phyloP scores from a whole-genome alignment of 2,113 vertebrate genomes.

The Leptosomus discolor region DNA sequence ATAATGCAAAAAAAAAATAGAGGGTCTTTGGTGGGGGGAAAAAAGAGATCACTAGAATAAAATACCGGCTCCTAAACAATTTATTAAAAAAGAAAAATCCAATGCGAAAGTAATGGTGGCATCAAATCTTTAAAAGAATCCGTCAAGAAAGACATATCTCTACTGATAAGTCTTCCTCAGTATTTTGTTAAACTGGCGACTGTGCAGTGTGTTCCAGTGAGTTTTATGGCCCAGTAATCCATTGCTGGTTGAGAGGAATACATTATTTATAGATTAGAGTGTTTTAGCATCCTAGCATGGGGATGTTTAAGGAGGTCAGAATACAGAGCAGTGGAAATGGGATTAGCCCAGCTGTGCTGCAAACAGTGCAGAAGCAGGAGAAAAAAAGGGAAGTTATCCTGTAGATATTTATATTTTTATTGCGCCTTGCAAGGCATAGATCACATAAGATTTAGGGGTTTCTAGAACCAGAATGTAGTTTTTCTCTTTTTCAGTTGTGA shows the following conservation, averaged over 20 bases:
- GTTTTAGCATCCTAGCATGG: slow-evolving; percentile 20
- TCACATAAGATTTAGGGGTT: not conserved
- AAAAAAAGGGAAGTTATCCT: not conserved
- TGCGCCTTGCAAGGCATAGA: not conserved
- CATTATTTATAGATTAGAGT: slow-evolving; percentile 60
- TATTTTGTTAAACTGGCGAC: not conserved
- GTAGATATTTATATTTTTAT: not conserved
- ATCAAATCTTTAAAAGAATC: not conserved
- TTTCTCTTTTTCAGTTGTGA: not conserved
- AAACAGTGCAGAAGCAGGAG: not conserved
- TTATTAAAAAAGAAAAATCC: not conserved
- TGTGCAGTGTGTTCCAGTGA: not conserved
- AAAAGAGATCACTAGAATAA: not conserved
- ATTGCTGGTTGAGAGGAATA: slow-evolving; percentile 39
- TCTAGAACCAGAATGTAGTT: not conserved
- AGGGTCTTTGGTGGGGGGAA: not conserved
- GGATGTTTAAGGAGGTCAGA: slow-evolving; percentile 35
- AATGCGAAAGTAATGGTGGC: not conserved
- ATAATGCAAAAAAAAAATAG: not conserved
- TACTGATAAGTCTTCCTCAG: not conserved
- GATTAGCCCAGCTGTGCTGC: slow-evolving; percentile 25
- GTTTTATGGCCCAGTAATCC: slow-evolving; percentile 48
- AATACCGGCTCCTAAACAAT: not conserved
- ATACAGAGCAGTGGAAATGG: not conserved
- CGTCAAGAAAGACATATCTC: not conserved